Conservation (phyloP, 2,797 vertebrate species). For the Gallinago solitaria region DNA sequence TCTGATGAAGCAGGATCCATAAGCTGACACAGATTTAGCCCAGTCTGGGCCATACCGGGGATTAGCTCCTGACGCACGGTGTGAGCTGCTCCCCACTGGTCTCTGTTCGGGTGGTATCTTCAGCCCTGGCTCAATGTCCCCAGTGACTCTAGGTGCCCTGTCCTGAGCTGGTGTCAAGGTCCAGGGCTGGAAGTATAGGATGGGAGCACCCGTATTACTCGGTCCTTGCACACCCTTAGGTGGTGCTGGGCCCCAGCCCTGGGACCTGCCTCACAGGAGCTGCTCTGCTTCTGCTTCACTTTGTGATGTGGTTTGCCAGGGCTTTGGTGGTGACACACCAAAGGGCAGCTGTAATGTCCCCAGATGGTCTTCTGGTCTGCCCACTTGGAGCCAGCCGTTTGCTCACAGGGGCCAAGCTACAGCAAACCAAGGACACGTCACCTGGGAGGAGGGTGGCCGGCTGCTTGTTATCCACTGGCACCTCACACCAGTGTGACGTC, state of each 20-base stretch:
- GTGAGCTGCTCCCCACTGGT: not conserved
- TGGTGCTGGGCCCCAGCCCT: not conserved
- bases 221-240: not conserved
- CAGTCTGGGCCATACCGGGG: not conserved
- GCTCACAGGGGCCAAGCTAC: not conserved
- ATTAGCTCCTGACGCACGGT: accelerated
- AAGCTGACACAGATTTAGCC: not conserved
- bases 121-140: not conserved
- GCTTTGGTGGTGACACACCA: not conserved
- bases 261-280: not conserved
- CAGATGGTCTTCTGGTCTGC: not conserved
- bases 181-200: not conserved
- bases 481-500: not conserved
- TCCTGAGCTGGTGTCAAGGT: not conserved
- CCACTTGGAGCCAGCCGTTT: accelerated
- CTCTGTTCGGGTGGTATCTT: not conserved
- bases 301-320: not conserved
- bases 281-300: not conserved
- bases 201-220: not conserved
- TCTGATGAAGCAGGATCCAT: not conserved
- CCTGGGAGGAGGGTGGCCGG: accelerated
- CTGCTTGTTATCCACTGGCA: not conserved
- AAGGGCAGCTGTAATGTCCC: not conserved
- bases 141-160: not conserved
- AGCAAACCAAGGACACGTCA: not conserved